phyloP scores from a whole-genome alignment of 2,797 vertebrate genomes.

The Allobates femoralis region DNA sequence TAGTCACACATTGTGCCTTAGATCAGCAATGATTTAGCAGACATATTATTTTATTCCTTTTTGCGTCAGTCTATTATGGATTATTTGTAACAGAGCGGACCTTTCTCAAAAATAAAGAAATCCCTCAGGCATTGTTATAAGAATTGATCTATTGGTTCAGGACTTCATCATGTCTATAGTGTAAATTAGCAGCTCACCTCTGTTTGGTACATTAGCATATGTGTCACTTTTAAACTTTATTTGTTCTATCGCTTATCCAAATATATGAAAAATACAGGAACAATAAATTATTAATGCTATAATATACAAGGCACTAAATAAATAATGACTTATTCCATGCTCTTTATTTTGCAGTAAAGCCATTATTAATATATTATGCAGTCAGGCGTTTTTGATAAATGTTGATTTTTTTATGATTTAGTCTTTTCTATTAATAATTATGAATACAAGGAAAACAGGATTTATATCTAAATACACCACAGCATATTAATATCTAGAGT shows the following conservation, averaged over 20 bases:
- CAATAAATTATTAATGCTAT: slow-evolving; percentile 37
- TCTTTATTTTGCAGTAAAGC: background rate
- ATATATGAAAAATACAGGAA: slow-evolving; percentile 7
- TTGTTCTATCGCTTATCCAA: background rate
- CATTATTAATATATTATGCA: background rate
- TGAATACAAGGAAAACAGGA: background rate
- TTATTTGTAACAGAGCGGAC: slow-evolving; percentile 16
- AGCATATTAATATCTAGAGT: background rate
- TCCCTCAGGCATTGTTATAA: slow-evolving; percentile 38
- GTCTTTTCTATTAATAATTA: background rate
- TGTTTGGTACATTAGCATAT: background rate
- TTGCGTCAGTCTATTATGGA: background rate
- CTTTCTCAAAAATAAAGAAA: slow-evolving; percentile 53
- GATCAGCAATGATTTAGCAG: background rate
- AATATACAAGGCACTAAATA: background rate
- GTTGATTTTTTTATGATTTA: background rate
- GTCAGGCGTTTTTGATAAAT: background rate
- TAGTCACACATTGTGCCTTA: background rate
- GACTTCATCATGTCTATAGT: slow-evolving; percentile 26
- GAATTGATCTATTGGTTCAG: slow-evolving; percentile 40
- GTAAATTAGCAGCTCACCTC: slow-evolving; percentile 22
- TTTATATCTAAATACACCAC: background rate
- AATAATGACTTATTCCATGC: background rate
- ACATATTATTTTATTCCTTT: background rate
- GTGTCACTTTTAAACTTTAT: background rate